phyloP scores from a whole-genome alignment of 2,888 invertebrate species.

The Conus canariensis region DNA sequence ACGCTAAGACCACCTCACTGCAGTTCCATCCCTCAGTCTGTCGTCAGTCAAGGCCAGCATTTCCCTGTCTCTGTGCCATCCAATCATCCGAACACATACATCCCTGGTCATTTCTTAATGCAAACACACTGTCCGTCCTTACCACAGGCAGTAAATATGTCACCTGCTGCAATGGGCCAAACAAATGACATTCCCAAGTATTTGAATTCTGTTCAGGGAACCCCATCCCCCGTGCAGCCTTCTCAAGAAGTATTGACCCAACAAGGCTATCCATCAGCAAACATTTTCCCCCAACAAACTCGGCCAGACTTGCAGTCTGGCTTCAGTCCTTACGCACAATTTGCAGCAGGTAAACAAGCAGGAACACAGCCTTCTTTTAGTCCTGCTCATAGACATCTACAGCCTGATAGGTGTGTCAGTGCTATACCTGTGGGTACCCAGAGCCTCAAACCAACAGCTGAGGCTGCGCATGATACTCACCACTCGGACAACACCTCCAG shows the following conservation, averaged over 20 bases:
- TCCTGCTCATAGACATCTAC: neutral
- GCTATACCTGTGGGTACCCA: neutral
- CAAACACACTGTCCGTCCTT: neutral
- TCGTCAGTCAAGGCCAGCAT: neutral
- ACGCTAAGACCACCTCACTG: neutral
- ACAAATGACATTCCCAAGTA: neutral
- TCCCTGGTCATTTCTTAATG: neutral
- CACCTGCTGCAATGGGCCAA: neutral
- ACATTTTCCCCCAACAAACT: neutral
- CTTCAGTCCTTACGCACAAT: slow-evolving; percentile 1
- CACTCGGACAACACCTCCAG: slow-evolving; percentile 54
- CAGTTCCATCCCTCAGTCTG: neutral
- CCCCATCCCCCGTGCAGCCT: neutral
- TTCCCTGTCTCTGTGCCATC: neutral
- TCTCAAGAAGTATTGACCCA: neutral
- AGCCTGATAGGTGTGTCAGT: neutral
- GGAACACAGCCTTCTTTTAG: neutral
- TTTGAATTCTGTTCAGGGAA: neutral
- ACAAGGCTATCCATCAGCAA: neutral
- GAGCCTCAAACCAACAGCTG: neutral
- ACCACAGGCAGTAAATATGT: neutral
- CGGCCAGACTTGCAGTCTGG: neutral
- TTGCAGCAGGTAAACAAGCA: neutral
- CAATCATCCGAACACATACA: neutral
- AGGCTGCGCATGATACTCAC: neutral